phyloP scores from a whole-genome alignment of 2,888 invertebrate genomes.

The Agrilus mali region DNA sequence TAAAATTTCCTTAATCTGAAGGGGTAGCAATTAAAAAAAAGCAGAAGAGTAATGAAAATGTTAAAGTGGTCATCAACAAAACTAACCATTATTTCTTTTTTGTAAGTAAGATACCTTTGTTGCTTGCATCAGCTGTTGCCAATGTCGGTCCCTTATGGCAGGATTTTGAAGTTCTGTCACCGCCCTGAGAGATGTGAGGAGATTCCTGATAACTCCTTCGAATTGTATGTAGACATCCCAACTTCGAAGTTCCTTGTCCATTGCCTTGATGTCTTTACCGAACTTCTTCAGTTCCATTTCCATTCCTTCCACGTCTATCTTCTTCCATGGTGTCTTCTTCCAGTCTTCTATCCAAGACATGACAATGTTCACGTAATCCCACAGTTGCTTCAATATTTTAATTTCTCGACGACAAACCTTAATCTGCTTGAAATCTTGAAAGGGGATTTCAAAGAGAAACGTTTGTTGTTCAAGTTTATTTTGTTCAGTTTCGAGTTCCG shows the following conservation, averaged over 20 bases:
- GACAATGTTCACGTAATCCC: constrained; percentile 81
- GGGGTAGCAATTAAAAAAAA: constrained; percentile 8
- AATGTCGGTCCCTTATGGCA: constrained; percentile 85
- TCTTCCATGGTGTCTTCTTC: constrained; percentile 89
- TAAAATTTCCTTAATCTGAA: constrained; percentile 19
- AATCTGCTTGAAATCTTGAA: constrained; percentile 71
- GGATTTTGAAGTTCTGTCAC: constrained; percentile 91
- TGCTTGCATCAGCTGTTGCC: constrained; percentile 86
- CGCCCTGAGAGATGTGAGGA: constrained; percentile 84
- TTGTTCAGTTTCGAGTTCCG: constrained; percentile 54
- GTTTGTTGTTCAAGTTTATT: constrained; percentile 58
- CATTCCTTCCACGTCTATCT: constrained; percentile 88
- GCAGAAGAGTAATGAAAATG: neutral
- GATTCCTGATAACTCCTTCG: constrained; percentile 77
- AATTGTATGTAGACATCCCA: constrained; percentile 72
- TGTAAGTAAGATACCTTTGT: constrained; percentile 52
- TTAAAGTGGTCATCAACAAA: constrained; percentile 3
- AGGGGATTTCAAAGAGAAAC: constrained; percentile 70
- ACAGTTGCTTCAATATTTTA: constrained; percentile 63
- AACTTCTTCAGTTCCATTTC: constrained; percentile 90
- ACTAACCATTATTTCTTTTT: neutral
- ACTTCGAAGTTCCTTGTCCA: constrained; percentile 68
- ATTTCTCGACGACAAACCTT: constrained; percentile 66
- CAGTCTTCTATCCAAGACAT: constrained; percentile 76
- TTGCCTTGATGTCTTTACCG: constrained; percentile 65